Conservation (phyloP, 2,797 vertebrate species). For the Takifugu ocellatus region DNA sequence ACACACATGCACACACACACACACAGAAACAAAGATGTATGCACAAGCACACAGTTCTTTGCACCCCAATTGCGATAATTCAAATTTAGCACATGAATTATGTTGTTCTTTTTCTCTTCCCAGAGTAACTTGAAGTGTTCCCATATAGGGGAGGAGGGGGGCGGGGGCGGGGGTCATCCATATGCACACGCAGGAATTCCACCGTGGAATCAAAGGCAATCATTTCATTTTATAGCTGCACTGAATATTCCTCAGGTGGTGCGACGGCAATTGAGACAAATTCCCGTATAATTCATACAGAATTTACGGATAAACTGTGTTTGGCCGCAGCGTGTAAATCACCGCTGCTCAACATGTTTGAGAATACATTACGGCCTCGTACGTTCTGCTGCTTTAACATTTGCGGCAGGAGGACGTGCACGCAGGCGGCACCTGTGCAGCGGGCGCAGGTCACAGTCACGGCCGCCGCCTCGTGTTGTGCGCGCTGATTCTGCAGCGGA, state of each 20-base stretch:
- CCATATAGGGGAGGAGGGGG: slow-evolving; percentile 60
- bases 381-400: slow-evolving; percentile 3
- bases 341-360: slow-evolving; percentile 39
- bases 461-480: slow-evolving; percentile 54
- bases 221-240: slow-evolving; percentile 53
- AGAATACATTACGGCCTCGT: slow-evolving; percentile 3
- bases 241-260: slow-evolving; percentile 36
- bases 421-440: slow-evolving; percentile 20
- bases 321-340: slow-evolving; percentile 36
- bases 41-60: slow-evolving; percentile 22
- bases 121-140: slow-evolving; percentile 64
- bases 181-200: slow-evolving; percentile 60
- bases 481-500: slow-evolving; percentile 61
- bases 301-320: slow-evolving; percentile 47
- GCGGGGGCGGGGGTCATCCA: slow-evolving; percentile 51
- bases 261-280: slow-evolving; percentile 37
- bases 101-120: slow-evolving; percentile 70
- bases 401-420: slow-evolving; percentile 6
- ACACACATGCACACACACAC: slow-evolving; percentile 16
- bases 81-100: slow-evolving; percentile 71
- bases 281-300: slow-evolving; percentile 45
- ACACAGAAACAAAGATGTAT: slow-evolving; percentile 31
- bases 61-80: slow-evolving; percentile 61
- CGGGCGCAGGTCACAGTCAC: slow-evolving; percentile 53
- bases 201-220: slow-evolving; percentile 49